Base-by-base conservation (phyloP, 1,140 invertebrate genomes). In the Diuraphis noxia region DNA sequence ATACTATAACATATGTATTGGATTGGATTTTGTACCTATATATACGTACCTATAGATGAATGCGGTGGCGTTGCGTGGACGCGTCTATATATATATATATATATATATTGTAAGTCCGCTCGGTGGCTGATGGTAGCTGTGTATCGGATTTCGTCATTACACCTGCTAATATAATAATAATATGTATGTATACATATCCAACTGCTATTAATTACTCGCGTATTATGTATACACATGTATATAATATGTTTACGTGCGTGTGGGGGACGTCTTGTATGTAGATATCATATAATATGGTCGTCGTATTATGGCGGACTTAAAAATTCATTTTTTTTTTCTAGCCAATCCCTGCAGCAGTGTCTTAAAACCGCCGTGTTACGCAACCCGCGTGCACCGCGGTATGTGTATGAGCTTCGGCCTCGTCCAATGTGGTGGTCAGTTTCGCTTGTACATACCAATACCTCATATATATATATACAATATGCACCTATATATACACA, bases 91-190 rank as follows among this genome's bases (percentile, higher is more conserved):
- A n/a, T n/a, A n/a, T n/a, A n/a, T n/a, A n/a, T 30, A 79, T 36
- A 79, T 49, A n/a, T 23, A 49, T 49, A 6, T 21, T 79, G 36
- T 79, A 81, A 1, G 21, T 36, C 25, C 38, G 38, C 36, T 25
- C 81, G 40, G 36, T 41, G 21, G 23, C 40, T 38, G 38, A n/a
- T 13, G 81, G n/a, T n/a, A 82, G 40, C 81, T 25, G 40, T 72
- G 56, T 82, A 82, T 82, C 30, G 81, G 38, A 82, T 82, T 41
- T 82, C 81, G 30, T n/a, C 81, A 41, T 82, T 82, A 82, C 81
- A 41, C 81, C 81, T 82, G 40, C 81, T 82, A 30, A 82, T 40
- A 41, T 82, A 41, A 23, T 40, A 79, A 17, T 36, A 34, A 23
- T 40, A 79, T 40, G 8, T 79, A 79, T 30, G 30, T n/a, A 41